Evolutionary conservation across 2,888 invertebrate species (phyloP).

Genomic region (Philopedon plagiatum): DNA sequence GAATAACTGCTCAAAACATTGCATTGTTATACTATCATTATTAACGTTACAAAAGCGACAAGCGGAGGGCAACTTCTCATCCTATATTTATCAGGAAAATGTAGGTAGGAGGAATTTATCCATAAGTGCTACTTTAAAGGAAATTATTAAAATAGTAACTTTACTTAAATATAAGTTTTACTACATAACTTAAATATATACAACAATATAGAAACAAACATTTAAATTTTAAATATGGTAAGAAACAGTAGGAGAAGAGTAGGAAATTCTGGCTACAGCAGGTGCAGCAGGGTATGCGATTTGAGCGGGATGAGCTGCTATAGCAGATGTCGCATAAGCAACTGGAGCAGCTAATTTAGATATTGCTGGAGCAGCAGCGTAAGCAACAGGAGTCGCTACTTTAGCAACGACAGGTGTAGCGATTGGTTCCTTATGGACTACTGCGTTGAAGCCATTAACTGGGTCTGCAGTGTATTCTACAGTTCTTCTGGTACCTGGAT

Average conservation of each 20-base stretch:
- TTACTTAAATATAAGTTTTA: too few relatives aligned
- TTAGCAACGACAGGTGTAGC: conserved; percentile 71
- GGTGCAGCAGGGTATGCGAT: conserved; percentile 60
- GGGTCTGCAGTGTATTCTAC: conserved; percentile 75
- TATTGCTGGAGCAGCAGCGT: conserved; percentile 60
- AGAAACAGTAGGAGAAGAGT: conserved; percentile 37
- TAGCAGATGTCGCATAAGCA: conserved; percentile 52
- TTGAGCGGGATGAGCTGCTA: conserved; percentile 67
- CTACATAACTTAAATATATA: not conserved
- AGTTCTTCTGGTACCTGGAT: conserved; percentile 73
- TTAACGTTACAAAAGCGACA: too few relatives aligned
- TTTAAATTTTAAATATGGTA: conserved; percentile 28
- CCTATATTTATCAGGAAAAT: too few relatives aligned
- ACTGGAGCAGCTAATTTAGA: conserved; percentile 55
- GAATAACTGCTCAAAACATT: too few relatives aligned
- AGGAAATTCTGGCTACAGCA: conserved; percentile 24
- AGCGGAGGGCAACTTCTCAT: too few relatives aligned
- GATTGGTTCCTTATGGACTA: conserved; percentile 71
- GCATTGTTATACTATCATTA: too few relatives aligned
- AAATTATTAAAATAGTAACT: too few relatives aligned
- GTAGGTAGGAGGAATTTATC: too few relatives aligned
- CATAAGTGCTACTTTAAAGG: too few relatives aligned
- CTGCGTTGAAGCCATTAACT: conserved; percentile 72
- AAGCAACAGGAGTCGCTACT: conserved; percentile 56
- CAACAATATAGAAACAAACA: not conserved